phyloP scores from a whole-genome alignment of 2,113 vertebrate genomes.

The Malurus cyaneus region DNA sequence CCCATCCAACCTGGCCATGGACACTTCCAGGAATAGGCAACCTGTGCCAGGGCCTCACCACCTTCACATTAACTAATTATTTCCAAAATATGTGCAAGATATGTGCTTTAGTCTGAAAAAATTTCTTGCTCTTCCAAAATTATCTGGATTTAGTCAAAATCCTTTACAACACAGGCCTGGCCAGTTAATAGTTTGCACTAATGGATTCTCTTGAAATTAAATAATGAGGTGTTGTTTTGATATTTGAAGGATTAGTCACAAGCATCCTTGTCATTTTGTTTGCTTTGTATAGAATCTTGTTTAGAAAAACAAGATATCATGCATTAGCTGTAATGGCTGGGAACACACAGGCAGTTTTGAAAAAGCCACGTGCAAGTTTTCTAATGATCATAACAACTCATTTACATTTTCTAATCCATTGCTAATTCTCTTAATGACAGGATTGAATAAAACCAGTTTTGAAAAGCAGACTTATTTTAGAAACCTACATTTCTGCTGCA shows the following conservation, averaged over 20 bases:
- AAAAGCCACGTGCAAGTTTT: neutral
- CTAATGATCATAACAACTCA: neutral
- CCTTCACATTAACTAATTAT: neutral
- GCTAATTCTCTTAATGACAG: neutral
- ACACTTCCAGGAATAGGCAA: neutral
- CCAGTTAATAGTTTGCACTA: neutral
- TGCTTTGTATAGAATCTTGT: neutral
- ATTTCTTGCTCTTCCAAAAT: neutral
- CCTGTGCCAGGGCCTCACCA: neutral
- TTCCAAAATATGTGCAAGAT: neutral
- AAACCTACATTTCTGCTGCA: neutral
- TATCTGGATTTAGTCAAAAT: neutral
- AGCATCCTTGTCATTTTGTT: neutral
- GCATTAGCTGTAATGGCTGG: neutral
- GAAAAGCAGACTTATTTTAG: neutral
- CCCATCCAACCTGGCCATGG: fast-evolving
- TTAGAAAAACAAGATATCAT: neutral
- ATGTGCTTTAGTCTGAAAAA: neutral
- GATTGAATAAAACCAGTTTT: neutral
- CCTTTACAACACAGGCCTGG: neutral
- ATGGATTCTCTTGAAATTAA: neutral
- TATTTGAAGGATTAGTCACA: neutral
- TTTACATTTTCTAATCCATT: constrained; percentile 7
- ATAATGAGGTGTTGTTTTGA: fast-evolving
- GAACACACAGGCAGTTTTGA: neutral